Evolutionary conservation across 2,797 vertebrate species (phyloP), one percentile per base, ranked within the genome.

Genomic region (Hoplostethus mediterraneus): DNA sequence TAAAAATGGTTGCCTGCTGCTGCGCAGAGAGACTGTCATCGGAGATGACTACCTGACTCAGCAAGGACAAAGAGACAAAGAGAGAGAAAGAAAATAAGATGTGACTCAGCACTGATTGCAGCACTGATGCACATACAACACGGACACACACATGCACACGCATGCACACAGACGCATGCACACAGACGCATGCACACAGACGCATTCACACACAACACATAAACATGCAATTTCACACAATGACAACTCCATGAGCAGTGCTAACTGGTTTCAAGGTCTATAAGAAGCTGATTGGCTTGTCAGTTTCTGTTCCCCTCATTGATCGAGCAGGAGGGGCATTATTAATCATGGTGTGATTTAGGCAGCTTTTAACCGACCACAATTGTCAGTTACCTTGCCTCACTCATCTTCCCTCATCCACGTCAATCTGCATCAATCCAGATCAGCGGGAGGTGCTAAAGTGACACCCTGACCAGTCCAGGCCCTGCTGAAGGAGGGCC

Each of bases 391-490:
- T 63, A 77, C 75, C 73, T 62, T 33, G 42, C 67, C n/a, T 48
- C 72, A 16, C 67, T 83, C 80, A 81, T 89, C 75, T 74, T 54
- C 72, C 53, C 60, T 89, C 81, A 87, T 89, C 82, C 75, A 63
- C 62, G 38, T 88, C 88, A 89, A 79, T 93, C 86, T 82, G 75
- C 68, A 67, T 90, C 89, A 89, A 78, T 88, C 85, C 49, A 61
- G 90, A 92, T 94, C 88, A 92, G 83, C 73, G 44, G 73, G 76
- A 91, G 81, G 90, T 91, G 89, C 89, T 89, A 85, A 91, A 89
- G 82, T 88, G 87, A 92, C 87, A 91, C 89, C 79, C 87, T 86
- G 85, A 81, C 87, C 82, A 79, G 47, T 10, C 75, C n/a, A n/a
- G 82, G 68, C 70, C 73, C 16, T 73, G 71, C 48, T 70, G 77